Base-by-base conservation (phyloP, 92 coral and sea anemone species). In the Hydrozoanthus gracilis region DNA sequence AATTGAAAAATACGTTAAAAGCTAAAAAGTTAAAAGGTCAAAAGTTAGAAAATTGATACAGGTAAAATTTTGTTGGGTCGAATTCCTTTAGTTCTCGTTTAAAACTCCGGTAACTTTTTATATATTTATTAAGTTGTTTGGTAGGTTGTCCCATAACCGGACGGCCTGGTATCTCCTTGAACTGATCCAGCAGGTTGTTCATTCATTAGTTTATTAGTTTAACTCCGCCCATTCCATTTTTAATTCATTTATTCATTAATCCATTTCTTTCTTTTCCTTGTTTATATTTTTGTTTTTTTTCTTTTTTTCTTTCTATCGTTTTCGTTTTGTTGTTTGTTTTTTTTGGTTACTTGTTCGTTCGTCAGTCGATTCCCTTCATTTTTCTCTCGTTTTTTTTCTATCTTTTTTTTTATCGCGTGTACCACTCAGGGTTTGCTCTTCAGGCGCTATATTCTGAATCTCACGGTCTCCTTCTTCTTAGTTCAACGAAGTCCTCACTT, bases 401-500 rank as follows among this genome's bases (percentile, higher is more conserved):
- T 20, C 11, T 10, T 20, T 8, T 69, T 12, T 6, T 8, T 12
- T 69, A 1, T 70, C 44, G 58, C 7, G 58, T 11, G 58, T n/a
- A 27, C 39, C 39, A 27, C 39, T 27, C 39, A 27, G 39, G 39
- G 39, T 27, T 27, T 27, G 39, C 39, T 27, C 39, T 27, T 27
- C 39, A 27, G 39, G 39, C 39, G 15, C 9, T 27, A 6, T 10
- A 39, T 10, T 27, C 5, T 68, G 44, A 1, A 27, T 7, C 3
- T 35, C 49, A 5, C 47, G 4, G 10, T 68, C 5, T 68, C 73
- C 12, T 68, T 68, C 10, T 8, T n/a, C 48, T 27, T 68, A 96
- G 99, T 93, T 96, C 83, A 96, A 94, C 83, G 91, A 91, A 69
- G 99, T 96, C 44, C 91, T 96, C 11, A 74, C 98, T 73, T 95